These are phyloP conservation scores for Andrena marginata DNA, from an alignment of 2,888 invertebrate species.

Conservation along the genomic window DNA sequence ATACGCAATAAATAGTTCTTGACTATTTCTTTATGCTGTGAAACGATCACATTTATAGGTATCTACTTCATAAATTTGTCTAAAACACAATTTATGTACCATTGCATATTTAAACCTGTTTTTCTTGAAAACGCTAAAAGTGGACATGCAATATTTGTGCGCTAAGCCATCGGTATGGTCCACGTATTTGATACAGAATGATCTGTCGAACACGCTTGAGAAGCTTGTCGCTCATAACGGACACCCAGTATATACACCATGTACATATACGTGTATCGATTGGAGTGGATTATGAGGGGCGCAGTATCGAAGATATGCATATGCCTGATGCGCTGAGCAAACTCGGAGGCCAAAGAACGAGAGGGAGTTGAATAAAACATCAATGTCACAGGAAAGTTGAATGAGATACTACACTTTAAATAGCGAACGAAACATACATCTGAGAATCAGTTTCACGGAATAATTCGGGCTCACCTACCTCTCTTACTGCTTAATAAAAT, in stretches of 20 bases:
- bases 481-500: not conserved
- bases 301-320: conserved; percentile 18
- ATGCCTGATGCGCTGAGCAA: conserved; percentile 18
- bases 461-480: not conserved
- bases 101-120: too few relatives aligned
- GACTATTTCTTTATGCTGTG: too few relatives aligned
- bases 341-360: conserved; percentile 27
- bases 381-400: conserved; percentile 44
- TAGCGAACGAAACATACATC: not conserved
- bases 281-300: conserved; percentile 38
- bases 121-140: too few relatives aligned
- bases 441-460: conserved; percentile 1
- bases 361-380: conserved; percentile 48
- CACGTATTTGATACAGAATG: not conserved
- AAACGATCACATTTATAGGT: too few relatives aligned
- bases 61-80: too few relatives aligned
- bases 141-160: too few relatives aligned
- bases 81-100: too few relatives aligned
- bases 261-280: conserved; percentile 41
- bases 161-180: not conserved
- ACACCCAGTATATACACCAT: conserved; percentile 7
- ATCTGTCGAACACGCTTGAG: not conserved
- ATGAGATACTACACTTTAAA: conserved; percentile 16
- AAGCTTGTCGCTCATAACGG: not conserved
- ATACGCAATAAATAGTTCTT: too few relatives aligned